These are phyloP conservation scores for Amphiprion clarkii DNA, from an alignment of 2,797 vertebrate genomes.

Conservation along the genomic window DNA sequence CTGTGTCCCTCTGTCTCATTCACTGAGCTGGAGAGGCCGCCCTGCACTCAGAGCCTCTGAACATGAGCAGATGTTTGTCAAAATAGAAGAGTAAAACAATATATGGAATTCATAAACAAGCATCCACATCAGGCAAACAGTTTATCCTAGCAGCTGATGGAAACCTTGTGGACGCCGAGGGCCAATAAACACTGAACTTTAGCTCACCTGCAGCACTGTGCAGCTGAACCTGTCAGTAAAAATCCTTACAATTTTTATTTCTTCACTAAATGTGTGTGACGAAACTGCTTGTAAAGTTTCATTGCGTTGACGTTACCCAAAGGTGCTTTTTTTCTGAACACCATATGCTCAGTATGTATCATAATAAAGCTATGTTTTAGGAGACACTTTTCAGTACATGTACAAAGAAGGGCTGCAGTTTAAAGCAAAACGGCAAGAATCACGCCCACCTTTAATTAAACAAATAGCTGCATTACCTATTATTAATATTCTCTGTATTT, in stretches of 20 bases:
- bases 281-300: slow-evolving; percentile 43
- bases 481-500: background rate
- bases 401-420: background rate
- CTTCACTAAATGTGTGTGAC: slow-evolving; percentile 37
- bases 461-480: background rate
- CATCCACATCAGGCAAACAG: slow-evolving; percentile 64
- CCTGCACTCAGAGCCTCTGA: slow-evolving; percentile 53
- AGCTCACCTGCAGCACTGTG: slow-evolving; percentile 58
- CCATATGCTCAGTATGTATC: slow-evolving; percentile 7
- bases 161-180: slow-evolving; percentile 44
- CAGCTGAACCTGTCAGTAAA: slow-evolving; percentile 53
- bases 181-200: slow-evolving; percentile 57
- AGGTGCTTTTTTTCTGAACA: slow-evolving; percentile 14
- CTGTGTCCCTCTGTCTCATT: slow-evolving; percentile 50
- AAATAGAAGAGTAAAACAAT: slow-evolving; percentile 64
- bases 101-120: slow-evolving; percentile 76
- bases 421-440: slow-evolving; percentile 9
- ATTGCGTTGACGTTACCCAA: slow-evolving; percentile 35
- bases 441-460: background rate
- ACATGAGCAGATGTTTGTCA: slow-evolving; percentile 74
- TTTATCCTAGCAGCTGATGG: slow-evolving; percentile 62
- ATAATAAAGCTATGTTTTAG: slow-evolving; percentile 6
- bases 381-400: background rate
- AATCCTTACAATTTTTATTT: slow-evolving; percentile 48
- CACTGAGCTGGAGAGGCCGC: slow-evolving; percentile 27